Conservation (phyloP, 2,797 vertebrate species). For the Phrynocephalus vlangalii region DNA sequence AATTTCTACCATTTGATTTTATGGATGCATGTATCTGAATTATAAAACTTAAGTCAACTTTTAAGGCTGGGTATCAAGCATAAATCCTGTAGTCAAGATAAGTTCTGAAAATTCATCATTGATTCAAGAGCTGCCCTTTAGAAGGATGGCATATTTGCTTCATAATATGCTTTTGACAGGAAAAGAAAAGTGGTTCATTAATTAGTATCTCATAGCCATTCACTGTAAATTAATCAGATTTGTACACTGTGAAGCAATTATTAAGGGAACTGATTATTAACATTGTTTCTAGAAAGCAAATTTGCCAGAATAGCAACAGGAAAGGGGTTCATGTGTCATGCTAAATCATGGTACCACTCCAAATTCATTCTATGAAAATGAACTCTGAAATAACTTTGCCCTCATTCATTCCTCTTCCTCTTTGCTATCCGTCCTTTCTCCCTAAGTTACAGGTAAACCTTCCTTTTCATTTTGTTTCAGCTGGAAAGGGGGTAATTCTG, state of each 20-base stretch:
- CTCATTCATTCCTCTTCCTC: neutral
- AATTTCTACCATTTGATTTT: neutral
- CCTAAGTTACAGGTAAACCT: neutral
- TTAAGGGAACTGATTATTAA: neutral
- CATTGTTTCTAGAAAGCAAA: neutral
- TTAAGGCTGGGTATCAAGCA: neutral
- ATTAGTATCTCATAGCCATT: neutral
- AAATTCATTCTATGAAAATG: too few species aligned
- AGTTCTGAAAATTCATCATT: neutral
- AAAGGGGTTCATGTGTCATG: neutral
- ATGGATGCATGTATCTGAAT: neutral
- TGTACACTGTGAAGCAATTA: constrained; percentile 24
- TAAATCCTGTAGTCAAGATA: neutral
- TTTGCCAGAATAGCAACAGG: neutral
- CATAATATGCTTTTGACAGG: neutral
- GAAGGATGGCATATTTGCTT: neutral
- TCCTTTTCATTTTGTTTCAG: neutral
- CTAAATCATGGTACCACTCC: too few species aligned
- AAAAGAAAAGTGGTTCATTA: neutral
- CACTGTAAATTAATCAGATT: neutral
- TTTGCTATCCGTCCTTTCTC: neutral
- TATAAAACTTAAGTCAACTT: neutral
- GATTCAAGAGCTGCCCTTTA: neutral
- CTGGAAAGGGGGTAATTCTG: too few species aligned
- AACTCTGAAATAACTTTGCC: too few species aligned